phyloP scores from a whole-genome alignment of 2,797 vertebrate genomes.

The Yasuhikotakia modesta region DNA sequence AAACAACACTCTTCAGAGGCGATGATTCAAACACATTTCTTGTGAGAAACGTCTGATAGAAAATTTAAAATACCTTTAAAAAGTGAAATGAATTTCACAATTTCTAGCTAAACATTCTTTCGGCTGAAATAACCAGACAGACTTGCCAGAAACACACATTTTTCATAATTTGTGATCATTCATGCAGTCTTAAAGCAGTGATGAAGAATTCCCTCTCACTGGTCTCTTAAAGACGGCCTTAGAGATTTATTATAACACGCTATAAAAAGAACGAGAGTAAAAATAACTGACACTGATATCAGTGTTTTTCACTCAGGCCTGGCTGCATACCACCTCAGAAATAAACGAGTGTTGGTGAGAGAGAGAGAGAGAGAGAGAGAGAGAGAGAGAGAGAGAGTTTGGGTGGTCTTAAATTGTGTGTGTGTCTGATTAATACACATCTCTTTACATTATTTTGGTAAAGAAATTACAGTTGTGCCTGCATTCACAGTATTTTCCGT shows the following conservation, averaged over 20 bases:
- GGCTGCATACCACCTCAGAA: slow-evolving; percentile 43
- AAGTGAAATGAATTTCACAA: too few species aligned
- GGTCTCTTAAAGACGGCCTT: slow-evolving; percentile 41
- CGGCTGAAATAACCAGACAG: slow-evolving; percentile 29
- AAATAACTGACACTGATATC: slow-evolving; percentile 63
- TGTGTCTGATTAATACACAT: neutral
- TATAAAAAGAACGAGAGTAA: slow-evolving; percentile 58
- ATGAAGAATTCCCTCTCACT: slow-evolving; percentile 56
- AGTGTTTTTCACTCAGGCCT: slow-evolving; percentile 57
- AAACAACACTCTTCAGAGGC: too few species aligned
- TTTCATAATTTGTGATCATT: slow-evolving; percentile 55
- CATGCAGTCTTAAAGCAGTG: slow-evolving; percentile 47
- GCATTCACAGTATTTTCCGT: neutral
- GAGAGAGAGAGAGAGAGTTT: too few species aligned
- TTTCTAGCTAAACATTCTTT: neutral
- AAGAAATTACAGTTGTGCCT: neutral
- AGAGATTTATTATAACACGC: slow-evolving; percentile 59
- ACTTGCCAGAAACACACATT: slow-evolving; percentile 46
- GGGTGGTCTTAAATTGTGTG: neutral
- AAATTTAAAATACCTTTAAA: neutral
- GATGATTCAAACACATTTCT: neutral
- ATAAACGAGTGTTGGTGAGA: slow-evolving; percentile 16
- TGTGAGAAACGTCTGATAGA: neutral
- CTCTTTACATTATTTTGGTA: neutral
- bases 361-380: slow-evolving; percentile 13